Base-by-base conservation (phyloP, 2,888 invertebrate genomes). In the Subacronicta megacephala region DNA sequence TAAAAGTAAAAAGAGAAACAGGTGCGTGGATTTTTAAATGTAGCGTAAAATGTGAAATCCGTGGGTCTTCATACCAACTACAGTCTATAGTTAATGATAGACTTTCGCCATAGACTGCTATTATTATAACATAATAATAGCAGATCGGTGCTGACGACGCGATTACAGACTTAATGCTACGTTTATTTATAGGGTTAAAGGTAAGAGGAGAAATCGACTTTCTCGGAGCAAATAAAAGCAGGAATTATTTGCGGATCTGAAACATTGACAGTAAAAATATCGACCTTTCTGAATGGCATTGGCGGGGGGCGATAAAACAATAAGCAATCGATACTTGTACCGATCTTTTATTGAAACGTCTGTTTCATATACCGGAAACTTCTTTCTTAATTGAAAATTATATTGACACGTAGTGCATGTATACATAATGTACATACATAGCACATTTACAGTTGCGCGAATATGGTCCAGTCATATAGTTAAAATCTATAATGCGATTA, bases 241-340 rank as follows among this genome's bases (percentile, higher is more conserved):
- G 71, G 71, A 80, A 72, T 76, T 78, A 82, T 82, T 73, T 72
- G 67, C 57, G 57, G 52, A 60, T 47, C 63, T 68, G 70, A 65
- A 70, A 65, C 67, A 69, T 82, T 81, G 83, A 84, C 80, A 83
- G 81, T 79, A 80, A 82, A 75, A 75, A 78, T 78, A 83, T 75
- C 66, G 68, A 65, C 75, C 84, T 84, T 86, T 87, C 74, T 68
- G 70, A 78, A 70, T 69, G 72, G 71, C 44, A 38, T 23, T 69
- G 73, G 71, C 44, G 38, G 18, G 52, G 43, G 56, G 70, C 79
- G 72, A 82, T 83, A 83, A 82, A 82, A 85, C 80, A 83, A 82
- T 76, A 74, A 77, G 77, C 78, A 75, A 75, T 80, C 76, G 76
- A 82, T 80, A 82, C 76, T 68, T 77, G 77, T 72, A n/a, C n/a